Evolutionary conservation across 2,113 vertebrate genomes (phyloP).

Genomic region (Pyxicephalus adspersus): DNA sequence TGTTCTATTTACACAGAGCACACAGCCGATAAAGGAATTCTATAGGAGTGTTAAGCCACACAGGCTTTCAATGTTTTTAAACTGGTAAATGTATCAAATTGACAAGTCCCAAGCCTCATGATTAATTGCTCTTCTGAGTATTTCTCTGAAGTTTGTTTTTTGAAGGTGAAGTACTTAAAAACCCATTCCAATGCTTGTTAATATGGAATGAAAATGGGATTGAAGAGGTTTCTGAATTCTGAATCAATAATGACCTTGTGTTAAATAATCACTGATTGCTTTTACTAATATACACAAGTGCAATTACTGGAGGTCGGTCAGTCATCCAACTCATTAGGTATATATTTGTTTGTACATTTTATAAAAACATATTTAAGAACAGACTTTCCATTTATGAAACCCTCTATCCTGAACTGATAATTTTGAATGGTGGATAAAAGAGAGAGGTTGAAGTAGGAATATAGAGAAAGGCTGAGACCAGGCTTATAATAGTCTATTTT

Average conservation of each 20-base stretch:
- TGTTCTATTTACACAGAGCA: too few relatives aligned
- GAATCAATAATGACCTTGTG: conserved; percentile 5
- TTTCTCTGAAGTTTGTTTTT: neutral
- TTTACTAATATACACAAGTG: neutral
- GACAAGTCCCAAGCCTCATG: neutral
- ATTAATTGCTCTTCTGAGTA: neutral
- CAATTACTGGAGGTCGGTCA: neutral
- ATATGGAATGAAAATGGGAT: neutral
- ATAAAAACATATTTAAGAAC: neutral
- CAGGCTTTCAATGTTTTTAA: neutral
- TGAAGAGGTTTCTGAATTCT: neutral
- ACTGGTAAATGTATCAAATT: neutral
- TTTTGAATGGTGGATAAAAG: too few relatives aligned
- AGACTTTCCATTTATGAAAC: too few relatives aligned
- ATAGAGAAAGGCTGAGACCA: too few relatives aligned
- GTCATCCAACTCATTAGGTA: neutral
- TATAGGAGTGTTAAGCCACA: neutral
- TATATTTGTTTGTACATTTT: neutral
- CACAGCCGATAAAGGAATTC: neutral
- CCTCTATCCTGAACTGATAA: too few relatives aligned
- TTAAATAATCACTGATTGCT: neutral
- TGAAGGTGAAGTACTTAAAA: conserved; percentile 29
- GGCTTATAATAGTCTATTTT: too few relatives aligned
- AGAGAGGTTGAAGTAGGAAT: too few relatives aligned
- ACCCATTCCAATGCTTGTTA: conserved; percentile 23